Evolutionary conservation across 2,888 invertebrate genomes (phyloP), one percentile per base, ranked within the genome.

Genomic region (Pseudeuparius sepicola): DNA sequence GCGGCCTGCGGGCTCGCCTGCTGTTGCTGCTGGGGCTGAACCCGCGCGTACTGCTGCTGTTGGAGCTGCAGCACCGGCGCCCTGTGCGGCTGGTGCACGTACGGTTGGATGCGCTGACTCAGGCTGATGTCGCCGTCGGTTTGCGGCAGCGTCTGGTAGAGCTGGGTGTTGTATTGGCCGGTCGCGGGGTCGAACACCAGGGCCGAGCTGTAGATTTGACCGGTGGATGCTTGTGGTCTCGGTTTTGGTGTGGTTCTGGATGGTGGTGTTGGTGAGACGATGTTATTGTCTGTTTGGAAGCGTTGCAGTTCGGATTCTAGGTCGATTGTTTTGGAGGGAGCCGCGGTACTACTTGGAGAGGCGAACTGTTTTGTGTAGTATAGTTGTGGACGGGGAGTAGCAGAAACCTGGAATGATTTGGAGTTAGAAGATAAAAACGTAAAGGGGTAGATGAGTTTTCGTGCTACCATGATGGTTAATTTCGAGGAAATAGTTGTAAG

Each of bases 151-250:
- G 75, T 70, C 59, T 85, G 85, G 65, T 75, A 83, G 24, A 83
- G 64, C 48, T 83, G 79, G 15, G 80, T 82, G 53, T 83, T 78
- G 67, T 85, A 85, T 51, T 78, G 76, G 30, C 84, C 84, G 47
- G 78, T 76, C 17, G 73, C 58, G 12, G 83, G 84, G 59, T 86
- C 84, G 58, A 71, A 85, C 0, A 84, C 71, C 16, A 85, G 64
- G 54, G 84, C 82, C 13, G 83, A 81, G 31, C 81, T 79, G 60
- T 84, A 85, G 35, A 83, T 69, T 37, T 81, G 80, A 17, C 70
- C 67, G 14, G 49, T 40, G 35, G 50, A 39, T 16, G 39, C 39
- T 14, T 54, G 51, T 24, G 68, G 60, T 14, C 62, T 55, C 23
- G 62, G 50, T 46, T 65, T 67, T 1, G 65, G 55, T 41, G 39